A percentile compares a stretch with the other conserved stretches of the same genome.
Conservation (phyloP, 2,888 invertebrate species). For the Zygogramma bicolorata region DNA sequence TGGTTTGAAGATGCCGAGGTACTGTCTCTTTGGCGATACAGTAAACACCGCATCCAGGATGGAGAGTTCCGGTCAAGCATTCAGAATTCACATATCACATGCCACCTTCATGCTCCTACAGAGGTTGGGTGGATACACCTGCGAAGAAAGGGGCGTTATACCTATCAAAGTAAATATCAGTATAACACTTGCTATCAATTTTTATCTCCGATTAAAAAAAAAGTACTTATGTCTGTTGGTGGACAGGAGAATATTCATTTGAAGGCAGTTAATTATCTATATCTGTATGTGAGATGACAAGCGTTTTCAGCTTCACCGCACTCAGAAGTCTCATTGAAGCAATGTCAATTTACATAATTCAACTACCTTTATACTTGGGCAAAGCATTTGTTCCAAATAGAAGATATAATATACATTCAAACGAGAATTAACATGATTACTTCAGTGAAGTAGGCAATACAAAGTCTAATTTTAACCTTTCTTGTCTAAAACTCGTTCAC, state of each 20-base stretch:
- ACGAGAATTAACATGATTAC: constrained; percentile 31
- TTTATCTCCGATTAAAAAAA: no score
- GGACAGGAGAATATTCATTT: no score
- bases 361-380: neutral
- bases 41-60: constrained; percentile 88
- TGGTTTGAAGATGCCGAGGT: constrained; percentile 88
- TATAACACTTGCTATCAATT: no score
- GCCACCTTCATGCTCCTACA: constrained; percentile 77
- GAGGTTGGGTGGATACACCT: constrained; percentile 78
- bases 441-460: constrained; percentile 30
- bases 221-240: no score
- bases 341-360: no score
- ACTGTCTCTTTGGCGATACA: constrained; percentile 88
- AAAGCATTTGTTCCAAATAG: neutral
- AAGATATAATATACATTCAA: constrained; percentile 29
- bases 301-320: no score
- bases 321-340: no score
- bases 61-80: constrained; percentile 82
- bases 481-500: constrained; percentile 22
- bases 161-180: constrained; percentile 75
- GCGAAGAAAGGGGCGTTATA: constrained; percentile 79
- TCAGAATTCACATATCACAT: constrained; percentile 82
- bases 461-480: constrained; percentile 28
- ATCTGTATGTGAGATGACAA: no score
- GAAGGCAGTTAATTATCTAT: no score